Evolutionary conservation across 1,140 invertebrate genomes (phyloP).

Genomic region (Lerema accius): DNA sequence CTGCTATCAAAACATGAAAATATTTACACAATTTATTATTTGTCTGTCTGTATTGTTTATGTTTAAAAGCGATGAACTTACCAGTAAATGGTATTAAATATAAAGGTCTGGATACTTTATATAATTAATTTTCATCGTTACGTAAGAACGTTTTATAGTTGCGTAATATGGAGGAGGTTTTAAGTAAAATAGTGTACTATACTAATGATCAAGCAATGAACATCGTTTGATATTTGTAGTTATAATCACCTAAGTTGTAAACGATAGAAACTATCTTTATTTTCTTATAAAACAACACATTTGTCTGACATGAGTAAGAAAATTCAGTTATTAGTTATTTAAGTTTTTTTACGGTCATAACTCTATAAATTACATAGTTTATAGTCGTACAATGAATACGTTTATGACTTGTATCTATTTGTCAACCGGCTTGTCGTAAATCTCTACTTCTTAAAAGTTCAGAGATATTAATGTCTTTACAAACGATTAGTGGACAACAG

Average conservation of each 20-base stretch:
- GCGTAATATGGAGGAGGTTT: background rate
- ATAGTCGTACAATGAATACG: conserved; percentile 12
- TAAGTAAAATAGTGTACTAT: too few relatives aligned
- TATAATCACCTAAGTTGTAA: too few relatives aligned
- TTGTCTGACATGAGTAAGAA: background rate
- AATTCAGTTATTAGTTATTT: background rate
- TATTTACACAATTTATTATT: background rate
- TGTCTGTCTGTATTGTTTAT: background rate
- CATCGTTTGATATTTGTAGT: too few relatives aligned
- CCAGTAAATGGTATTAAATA: background rate
- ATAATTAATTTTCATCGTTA: too few relatives aligned
- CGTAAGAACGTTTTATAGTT: background rate
- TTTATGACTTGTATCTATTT: conserved; percentile 16
- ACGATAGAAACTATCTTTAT: too few relatives aligned
- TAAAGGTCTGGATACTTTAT: too few relatives aligned
- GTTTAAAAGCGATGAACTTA: background rate
- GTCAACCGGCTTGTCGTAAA: conserved; percentile 3
- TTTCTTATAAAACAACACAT: too few relatives aligned
- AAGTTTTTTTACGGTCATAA: background rate
- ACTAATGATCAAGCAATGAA: too few relatives aligned
- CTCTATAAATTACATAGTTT: conserved; percentile 10
- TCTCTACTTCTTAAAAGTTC: background rate
- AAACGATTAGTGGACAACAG: background rate
- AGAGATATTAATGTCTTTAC: conserved; percentile 7
- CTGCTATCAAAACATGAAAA: background rate